These are phyloP conservation scores for Tetheella fluctuosa DNA, from an alignment of 2,888 invertebrate species.

Conservation along the genomic window DNA sequence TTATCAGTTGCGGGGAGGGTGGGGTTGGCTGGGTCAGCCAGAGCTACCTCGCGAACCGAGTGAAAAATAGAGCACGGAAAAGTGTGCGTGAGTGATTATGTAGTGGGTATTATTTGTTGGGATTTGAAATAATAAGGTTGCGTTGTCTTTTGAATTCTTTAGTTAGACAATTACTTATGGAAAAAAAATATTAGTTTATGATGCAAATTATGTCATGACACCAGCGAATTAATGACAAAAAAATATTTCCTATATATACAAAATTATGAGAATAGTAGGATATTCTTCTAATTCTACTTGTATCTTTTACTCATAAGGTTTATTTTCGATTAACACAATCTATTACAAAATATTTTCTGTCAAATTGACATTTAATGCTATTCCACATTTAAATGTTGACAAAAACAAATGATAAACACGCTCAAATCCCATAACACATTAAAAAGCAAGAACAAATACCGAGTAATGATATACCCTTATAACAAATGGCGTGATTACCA, in stretches of 20 bases:
- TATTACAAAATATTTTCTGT: too few relatives aligned
- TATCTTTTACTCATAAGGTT: too few relatives aligned
- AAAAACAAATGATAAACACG: not conserved
- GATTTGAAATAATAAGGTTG: not conserved
- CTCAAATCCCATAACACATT: not conserved
- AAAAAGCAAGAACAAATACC: constrained; percentile 12
- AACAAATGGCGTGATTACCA: constrained; percentile 11
- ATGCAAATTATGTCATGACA: too few relatives aligned
- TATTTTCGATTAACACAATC: too few relatives aligned
- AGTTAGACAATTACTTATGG: too few relatives aligned
- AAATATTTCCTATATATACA: too few relatives aligned
- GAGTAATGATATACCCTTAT: constrained; percentile 15
- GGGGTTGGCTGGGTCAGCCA: constrained; percentile 21
- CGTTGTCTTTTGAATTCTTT: not conserved
- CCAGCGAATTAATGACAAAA: too few relatives aligned
- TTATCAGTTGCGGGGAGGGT: constrained; percentile 61
- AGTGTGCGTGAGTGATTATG: not conserved
- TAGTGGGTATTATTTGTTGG: not conserved
- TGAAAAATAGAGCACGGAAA: not conserved
- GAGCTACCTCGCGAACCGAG: not conserved
- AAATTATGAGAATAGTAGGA: too few relatives aligned
- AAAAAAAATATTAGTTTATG: too few relatives aligned
- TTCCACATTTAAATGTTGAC: not conserved
- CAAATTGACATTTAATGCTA: too few relatives aligned
- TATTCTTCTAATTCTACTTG: too few relatives aligned